Percentiles rank a stretch among this genome's conserved stretches.
Evolutionary conservation across 2,888 invertebrate genomes (phyloP).

Genomic region (Gryllus longicercus): DNA sequence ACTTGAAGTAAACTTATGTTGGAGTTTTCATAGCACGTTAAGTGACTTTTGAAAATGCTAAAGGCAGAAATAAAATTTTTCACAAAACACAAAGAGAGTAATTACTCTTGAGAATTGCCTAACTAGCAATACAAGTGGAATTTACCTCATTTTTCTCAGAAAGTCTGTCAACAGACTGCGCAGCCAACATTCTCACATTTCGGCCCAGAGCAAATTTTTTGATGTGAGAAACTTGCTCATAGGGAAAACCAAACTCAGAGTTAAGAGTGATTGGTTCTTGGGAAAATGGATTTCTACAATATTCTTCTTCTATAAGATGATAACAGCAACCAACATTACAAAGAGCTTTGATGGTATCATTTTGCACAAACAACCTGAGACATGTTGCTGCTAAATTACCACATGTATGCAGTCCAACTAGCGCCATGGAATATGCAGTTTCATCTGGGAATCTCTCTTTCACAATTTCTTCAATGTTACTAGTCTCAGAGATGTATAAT

Average conservation of each 20-base stretch:
- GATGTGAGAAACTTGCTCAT: slow-evolving; percentile 60
- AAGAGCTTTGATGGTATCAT: slow-evolving; percentile 56
- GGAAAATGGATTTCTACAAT: slow-evolving; percentile 45
- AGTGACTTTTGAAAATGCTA: too few species aligned
- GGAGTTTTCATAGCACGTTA: too few species aligned
- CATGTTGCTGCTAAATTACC: slow-evolving; percentile 75
- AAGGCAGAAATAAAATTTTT: too few species aligned
- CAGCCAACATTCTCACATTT: slow-evolving; percentile 80
- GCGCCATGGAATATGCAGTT: slow-evolving; percentile 38
- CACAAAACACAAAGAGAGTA: too few species aligned
- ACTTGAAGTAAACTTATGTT: too few species aligned
- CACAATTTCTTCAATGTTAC: slow-evolving; percentile 53
- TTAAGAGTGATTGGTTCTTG: slow-evolving; percentile 43
- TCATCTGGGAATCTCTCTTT: slow-evolving; percentile 23
- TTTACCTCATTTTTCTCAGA: slow-evolving; percentile 40
- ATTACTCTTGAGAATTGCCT: background rate
- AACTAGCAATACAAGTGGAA: background rate
- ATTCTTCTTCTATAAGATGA: slow-evolving; percentile 68
- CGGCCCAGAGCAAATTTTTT: slow-evolving; percentile 57
- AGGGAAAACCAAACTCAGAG: slow-evolving; percentile 62
- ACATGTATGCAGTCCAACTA: slow-evolving; percentile 82
- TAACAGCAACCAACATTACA: slow-evolving; percentile 90
- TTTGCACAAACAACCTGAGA: slow-evolving; percentile 63
- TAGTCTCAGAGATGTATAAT: slow-evolving; percentile 57
- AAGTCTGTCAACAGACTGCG: slow-evolving; percentile 76